A percentile compares a stretch with the other conserved stretches of the same genome.
phyloP scores from a whole-genome alignment of 2,797 vertebrate genomes.

The Dromococcyx pavoninus region DNA sequence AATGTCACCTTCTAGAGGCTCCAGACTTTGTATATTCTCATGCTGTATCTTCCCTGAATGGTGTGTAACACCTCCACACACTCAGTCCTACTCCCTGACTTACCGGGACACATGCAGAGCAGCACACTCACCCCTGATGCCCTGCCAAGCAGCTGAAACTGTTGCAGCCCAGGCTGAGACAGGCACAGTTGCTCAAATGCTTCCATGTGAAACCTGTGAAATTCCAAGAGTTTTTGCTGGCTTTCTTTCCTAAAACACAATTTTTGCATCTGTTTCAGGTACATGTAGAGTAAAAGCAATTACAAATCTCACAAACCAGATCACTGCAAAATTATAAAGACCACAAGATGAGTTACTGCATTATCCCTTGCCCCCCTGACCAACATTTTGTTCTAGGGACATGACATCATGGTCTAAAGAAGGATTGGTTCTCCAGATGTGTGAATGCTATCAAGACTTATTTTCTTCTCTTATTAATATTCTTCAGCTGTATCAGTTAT shows the following conservation, averaged over 20 bases:
- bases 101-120: accelerated
- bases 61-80: neutral
- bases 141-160: neutral
- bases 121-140: neutral
- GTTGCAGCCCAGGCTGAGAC: neutral
- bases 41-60: neutral
- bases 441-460: neutral
- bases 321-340: neutral
- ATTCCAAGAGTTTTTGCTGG: neutral
- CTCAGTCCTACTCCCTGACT: neutral
- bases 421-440: slow-evolving; percentile 47
- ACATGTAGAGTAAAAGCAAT: neutral
- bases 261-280: neutral
- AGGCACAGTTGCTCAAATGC: neutral
- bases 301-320: neutral
- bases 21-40: neutral
- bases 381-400: neutral
- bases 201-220: neutral
- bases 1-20: neutral
- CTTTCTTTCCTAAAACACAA: neutral
- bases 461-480: neutral
- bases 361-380: neutral
- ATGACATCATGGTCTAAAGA: slow-evolving; percentile 8
- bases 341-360: neutral
- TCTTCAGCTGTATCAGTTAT: neutral